phyloP scores from a whole-genome alignment of 2,888 invertebrate species.

The Polietes domitor region DNA sequence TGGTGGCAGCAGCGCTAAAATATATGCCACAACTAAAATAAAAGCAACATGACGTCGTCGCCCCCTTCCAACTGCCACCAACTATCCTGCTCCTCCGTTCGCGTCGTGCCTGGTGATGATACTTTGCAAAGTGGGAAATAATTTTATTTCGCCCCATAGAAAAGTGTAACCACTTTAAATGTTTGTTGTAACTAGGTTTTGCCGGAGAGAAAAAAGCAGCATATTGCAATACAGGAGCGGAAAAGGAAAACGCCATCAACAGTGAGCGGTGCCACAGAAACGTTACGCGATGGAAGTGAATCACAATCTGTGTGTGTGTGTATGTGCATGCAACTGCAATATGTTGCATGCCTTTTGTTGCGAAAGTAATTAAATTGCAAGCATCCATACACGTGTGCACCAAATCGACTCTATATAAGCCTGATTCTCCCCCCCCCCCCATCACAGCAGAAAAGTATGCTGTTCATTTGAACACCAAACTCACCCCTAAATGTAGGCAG shows the following conservation, averaged over 20 bases:
- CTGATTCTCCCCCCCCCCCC: constrained; percentile 11
- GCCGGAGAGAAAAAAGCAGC: background rate
- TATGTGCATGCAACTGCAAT: constrained; percentile 38
- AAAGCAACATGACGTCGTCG: background rate
- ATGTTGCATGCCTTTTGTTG: constrained; percentile 62
- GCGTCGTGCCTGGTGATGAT: background rate
- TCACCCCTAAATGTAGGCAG: constrained; percentile 30
- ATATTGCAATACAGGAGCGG: background rate
- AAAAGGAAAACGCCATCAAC: constrained; percentile 7
- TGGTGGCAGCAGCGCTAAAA: constrained; percentile 39
- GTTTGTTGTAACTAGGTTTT: constrained; percentile 45
- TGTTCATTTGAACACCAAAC: constrained; percentile 5
- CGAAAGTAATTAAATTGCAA: constrained; percentile 58
- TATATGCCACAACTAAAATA: constrained; percentile 31
- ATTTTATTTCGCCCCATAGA: constrained; percentile 26
- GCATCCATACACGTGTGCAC: background rate
- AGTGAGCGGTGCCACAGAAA: constrained; percentile 33
- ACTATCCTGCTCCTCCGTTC: background rate
- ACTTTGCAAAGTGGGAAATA: constrained; percentile 36
- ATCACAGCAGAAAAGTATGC: constrained; percentile 38
- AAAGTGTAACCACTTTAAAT: constrained; percentile 55
- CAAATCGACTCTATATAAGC: background rate
- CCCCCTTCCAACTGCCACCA: background rate
- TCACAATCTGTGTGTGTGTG: background rate
- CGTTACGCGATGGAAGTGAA: background rate